Percentiles rank a stretch among this genome's conserved stretches.
phyloP scores from a whole-genome alignment of 2,113 vertebrate genomes.

The Myiagra hebetior region DNA sequence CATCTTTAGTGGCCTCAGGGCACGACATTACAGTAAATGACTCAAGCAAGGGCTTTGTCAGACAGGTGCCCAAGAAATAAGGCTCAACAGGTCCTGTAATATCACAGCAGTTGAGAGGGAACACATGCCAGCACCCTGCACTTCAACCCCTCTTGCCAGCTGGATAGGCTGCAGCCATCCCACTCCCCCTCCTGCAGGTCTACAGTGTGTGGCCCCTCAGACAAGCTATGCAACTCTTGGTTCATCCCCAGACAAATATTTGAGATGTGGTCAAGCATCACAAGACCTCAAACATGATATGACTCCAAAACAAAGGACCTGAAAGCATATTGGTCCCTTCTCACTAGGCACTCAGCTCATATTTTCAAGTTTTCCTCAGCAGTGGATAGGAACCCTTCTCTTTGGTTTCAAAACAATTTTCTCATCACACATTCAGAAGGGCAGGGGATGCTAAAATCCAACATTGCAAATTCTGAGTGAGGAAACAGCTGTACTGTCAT shows the following conservation, averaged over 20 bases:
- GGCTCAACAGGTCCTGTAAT: neutral
- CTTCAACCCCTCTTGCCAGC: neutral
- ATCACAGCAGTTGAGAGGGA: neutral
- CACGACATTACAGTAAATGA: conserved; percentile 54
- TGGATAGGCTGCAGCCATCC: neutral
- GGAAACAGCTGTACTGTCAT: neutral
- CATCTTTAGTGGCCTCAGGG: conserved; percentile 72
- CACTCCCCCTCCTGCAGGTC: neutral
- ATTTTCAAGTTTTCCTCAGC: neutral
- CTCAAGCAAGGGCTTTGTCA: neutral
- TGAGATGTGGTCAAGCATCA: neutral
- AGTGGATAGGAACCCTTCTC: neutral
- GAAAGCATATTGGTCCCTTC: neutral
- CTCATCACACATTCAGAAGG: neutral
- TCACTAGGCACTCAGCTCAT: neutral
- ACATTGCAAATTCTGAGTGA: accelerated
- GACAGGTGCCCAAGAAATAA: neutral
- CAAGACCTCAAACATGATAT: neutral
- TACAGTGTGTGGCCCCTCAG: neutral
- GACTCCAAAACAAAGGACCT: neutral
- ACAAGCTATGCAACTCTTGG: neutral
- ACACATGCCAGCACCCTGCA: neutral
- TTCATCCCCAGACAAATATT: neutral
- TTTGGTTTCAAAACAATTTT: neutral
- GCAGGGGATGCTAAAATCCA: neutral